Conservation (phyloP, 2,888 invertebrate genomes). For the Uloborus plumipes region DNA sequence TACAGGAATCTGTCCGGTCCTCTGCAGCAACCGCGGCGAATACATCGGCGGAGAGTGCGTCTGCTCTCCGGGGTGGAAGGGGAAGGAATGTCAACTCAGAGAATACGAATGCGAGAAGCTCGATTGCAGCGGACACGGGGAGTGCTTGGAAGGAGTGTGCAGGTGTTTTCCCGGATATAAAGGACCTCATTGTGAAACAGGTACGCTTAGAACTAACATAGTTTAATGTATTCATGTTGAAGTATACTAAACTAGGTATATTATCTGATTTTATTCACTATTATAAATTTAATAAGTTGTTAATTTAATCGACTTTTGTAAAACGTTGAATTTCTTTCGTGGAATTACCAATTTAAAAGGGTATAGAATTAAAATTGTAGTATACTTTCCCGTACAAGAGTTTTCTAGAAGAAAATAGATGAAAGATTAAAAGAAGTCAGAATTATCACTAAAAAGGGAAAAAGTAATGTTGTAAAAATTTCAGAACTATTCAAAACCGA, state of each 20-base stretch:
- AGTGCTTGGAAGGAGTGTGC: conserved; percentile 88
- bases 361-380: no score
- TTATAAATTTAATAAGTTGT: not conserved
- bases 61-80: conserved; percentile 96
- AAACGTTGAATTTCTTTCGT: no score
- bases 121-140: conserved; percentile 89
- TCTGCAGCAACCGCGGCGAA: conserved; percentile 95
- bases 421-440: no score
- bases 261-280: not conserved
- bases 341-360: no score
- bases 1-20: conserved; percentile 93
- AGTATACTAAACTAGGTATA: no score
- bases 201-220: conserved; percentile 72
- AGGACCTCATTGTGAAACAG: conserved; percentile 90
- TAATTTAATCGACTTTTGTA: no score
- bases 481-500: no score
- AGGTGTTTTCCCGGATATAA: conserved; percentile 92
- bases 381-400: no score
- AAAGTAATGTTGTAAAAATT: no score
- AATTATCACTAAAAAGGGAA: no score
- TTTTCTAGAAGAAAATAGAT: no score
- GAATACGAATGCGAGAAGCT: conserved; percentile 85
- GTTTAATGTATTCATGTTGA: no score
- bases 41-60: conserved; percentile 90
- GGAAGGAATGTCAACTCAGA: conserved; percentile 93